A percentile compares a stretch with the other conserved stretches of the same genome.
These are phyloP conservation scores for Sebastes vulpes DNA, from an alignment of 2,797 vertebrate genomes.

Conservation along the genomic window DNA sequence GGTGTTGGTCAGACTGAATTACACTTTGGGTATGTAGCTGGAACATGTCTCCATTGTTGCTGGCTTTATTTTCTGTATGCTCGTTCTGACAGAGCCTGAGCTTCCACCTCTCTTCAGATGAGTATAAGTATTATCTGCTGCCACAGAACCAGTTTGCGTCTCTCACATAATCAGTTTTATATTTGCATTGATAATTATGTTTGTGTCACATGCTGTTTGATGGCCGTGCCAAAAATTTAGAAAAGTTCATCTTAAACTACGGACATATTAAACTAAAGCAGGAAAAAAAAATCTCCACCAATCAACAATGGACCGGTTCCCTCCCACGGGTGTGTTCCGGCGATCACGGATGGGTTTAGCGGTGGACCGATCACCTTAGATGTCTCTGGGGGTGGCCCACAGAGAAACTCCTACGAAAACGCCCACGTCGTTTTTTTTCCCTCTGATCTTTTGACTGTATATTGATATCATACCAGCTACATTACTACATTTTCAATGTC, in stretches of 20 bases:
- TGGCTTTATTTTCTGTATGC: constrained; percentile 2
- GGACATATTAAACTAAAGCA: too few relatives aligned
- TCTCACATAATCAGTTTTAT: not conserved
- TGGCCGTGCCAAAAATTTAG: not conserved
- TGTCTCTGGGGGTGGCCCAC: too few relatives aligned
- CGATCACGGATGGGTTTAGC: too few relatives aligned
- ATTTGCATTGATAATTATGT: not conserved
- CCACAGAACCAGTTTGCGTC: not conserved
- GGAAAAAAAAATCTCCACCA: too few relatives aligned
- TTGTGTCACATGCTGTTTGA: not conserved
- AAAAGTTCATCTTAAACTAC: not conserved
- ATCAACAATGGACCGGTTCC: too few relatives aligned
- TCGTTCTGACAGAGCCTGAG: not conserved
- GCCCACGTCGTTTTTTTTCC: too few relatives aligned
- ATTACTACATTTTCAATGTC: too few relatives aligned
- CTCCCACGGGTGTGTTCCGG: too few relatives aligned
- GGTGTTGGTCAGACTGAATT: constrained; percentile 56
- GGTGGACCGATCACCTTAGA: too few relatives aligned
- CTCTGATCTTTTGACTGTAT: too few relatives aligned
- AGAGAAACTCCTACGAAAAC: too few relatives aligned
- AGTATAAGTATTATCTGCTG: not conserved
- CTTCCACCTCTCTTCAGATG: not conserved
- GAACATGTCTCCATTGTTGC: constrained; percentile 3
- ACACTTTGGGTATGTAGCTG: constrained; percentile 28
- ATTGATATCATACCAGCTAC: too few relatives aligned